Conservation (phyloP, 2,888 invertebrate species). For the Hyposoter dolosus region DNA sequence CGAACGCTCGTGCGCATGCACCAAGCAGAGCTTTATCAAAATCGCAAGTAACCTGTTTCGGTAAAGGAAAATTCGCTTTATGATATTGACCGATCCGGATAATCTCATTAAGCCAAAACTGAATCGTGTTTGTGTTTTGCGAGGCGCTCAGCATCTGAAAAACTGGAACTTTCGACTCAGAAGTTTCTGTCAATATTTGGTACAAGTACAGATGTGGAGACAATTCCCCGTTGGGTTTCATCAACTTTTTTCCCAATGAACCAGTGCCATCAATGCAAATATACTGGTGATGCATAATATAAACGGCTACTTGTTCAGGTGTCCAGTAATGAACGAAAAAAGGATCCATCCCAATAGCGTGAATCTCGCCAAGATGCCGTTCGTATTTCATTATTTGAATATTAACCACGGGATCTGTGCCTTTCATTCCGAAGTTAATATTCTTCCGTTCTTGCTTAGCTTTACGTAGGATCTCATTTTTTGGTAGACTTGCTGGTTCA, state of each 20-base stretch:
- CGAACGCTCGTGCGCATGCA: conserved; percentile 52
- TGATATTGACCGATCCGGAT: conserved; percentile 52
- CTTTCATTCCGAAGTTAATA: conserved; percentile 46
- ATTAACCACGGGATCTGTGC: conserved; percentile 54
- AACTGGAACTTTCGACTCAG: conserved; percentile 56
- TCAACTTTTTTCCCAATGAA: conserved; percentile 54
- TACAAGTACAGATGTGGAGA: conserved; percentile 66
- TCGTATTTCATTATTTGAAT: conserved; percentile 60
- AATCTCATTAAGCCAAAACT: conserved; percentile 63
- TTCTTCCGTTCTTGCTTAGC: conserved; percentile 54
- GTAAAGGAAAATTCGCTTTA: conserved; percentile 61
- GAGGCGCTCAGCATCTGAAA: conserved; percentile 66
- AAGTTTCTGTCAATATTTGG: conserved; percentile 57
- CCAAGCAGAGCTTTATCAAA: conserved; percentile 67
- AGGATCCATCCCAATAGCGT: conserved; percentile 62
- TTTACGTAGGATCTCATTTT: conserved; percentile 49
- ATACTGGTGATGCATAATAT: conserved; percentile 26
- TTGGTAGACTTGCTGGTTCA: conserved; percentile 62
- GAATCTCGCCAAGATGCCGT: conserved; percentile 46
- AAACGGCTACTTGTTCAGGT: conserved; percentile 62
- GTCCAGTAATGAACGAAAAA: conserved; percentile 65
- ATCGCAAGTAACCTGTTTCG: conserved; percentile 60
- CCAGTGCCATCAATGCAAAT: conserved; percentile 61
- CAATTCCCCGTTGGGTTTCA: conserved; percentile 56
- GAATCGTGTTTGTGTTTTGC: conserved; percentile 63